Conservation (phyloP, 2,888 invertebrate genomes). For the Shargacucullia verbasci region DNA sequence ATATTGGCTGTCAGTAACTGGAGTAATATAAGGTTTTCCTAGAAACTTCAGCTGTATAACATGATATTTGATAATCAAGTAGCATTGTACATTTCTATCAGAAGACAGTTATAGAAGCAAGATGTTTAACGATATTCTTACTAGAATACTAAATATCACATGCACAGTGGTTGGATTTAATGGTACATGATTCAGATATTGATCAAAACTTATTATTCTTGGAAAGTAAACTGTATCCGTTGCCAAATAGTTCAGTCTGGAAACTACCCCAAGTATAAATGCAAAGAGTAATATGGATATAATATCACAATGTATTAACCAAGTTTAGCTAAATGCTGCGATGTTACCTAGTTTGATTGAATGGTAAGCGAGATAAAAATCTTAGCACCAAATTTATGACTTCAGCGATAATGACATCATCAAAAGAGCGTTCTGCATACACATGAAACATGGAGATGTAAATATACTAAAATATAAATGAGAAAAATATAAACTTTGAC, state of each 20-base stretch:
- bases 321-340: too few species aligned
- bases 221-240: too few species aligned
- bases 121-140: background rate
- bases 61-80: background rate
- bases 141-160: background rate
- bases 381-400: constrained; percentile 38
- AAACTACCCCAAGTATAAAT: too few species aligned
- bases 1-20: background rate
- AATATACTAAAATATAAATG: constrained; percentile 27
- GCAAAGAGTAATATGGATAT: too few species aligned
- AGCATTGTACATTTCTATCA: too few species aligned
- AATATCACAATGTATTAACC: too few species aligned
- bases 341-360: too few species aligned
- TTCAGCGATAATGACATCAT: constrained; percentile 74
- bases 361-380: constrained; percentile 4
- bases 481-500: constrained; percentile 20
- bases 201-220: too few species aligned
- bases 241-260: too few species aligned
- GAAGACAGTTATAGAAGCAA: too few species aligned
- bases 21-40: constrained; percentile 1
- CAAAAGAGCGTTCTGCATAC: constrained; percentile 35
- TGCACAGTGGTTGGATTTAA: too few species aligned
- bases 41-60: background rate
- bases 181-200: too few species aligned
- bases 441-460: constrained; percentile 21